Base-by-base conservation (phyloP, 1,140 invertebrate genomes). In the Oppia nitens region DNA sequence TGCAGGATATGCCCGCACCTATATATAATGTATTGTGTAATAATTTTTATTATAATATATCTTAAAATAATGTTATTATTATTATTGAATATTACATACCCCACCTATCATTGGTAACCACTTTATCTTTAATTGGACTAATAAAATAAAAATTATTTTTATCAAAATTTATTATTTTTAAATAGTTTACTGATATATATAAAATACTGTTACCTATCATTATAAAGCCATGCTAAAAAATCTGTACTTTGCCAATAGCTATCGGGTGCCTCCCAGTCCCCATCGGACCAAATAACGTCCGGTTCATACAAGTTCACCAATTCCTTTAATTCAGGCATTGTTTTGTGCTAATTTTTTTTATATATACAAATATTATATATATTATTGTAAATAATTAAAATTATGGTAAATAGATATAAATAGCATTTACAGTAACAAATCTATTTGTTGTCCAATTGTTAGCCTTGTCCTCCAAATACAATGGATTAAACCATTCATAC, bases 281-380 rank as follows among this genome's bases (percentile, higher is more conserved):
- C 64, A 63, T 65, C 66, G 0, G 89, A 87, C 93, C 93, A 97
- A 21, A 97, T 71, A 0, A 97, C 72, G 54, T 92, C 87, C 0
- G 93, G 92, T 60, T 84, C 70, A 69, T 96, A 98, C 49, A 75
- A 74, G 29, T 83, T 72, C 0, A 82, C 76, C 60, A 79, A 63
- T 63, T 79, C 78, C 51, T 74, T 69, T 40, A 80, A 64, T 64
- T 80, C 78, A 1, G 60, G 63, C 27, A 57, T 57, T 3, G 62
- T 62, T 58, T 69, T 69, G 6, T 47, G 53, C 64, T 40, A 40
- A 40, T n/a, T n/a, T n/a, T n/a, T n/a, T n/a, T n/a, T n/a, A n/a
- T n/a, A n/a, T n/a, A n/a, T n/a, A n/a, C n/a, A n/a, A n/a, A n/a
- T n/a, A n/a, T n/a, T n/a, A n/a, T n/a, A n/a, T n/a, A n/a, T n/a